Conservation (phyloP, 2,888 invertebrate genomes). For the Strigamia crassipes region DNA sequence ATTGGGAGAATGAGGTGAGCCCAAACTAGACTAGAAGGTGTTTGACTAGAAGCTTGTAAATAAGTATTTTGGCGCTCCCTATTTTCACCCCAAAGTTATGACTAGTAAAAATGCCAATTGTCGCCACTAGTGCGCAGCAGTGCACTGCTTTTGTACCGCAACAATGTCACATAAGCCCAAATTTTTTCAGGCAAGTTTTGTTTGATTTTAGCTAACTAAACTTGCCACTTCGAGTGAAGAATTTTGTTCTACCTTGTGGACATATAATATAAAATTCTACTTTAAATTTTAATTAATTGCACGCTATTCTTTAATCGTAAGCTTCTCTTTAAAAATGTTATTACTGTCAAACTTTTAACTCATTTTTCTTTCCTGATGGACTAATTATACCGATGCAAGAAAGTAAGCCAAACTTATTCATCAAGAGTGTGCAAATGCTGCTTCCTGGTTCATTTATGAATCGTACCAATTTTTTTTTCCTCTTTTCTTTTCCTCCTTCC, state of each 20-base stretch:
- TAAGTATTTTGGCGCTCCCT: too few relatives aligned
- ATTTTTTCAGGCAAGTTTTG: too few relatives aligned
- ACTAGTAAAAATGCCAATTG: too few relatives aligned
- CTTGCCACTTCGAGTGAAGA: not conserved
- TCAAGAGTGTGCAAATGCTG: not conserved
- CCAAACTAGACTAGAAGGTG: too few relatives aligned
- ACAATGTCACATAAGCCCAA: too few relatives aligned
- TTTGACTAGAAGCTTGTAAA: too few relatives aligned
- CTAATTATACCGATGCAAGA: not conserved
- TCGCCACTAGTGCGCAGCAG: too few relatives aligned
- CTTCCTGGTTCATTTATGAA: conserved; percentile 18
- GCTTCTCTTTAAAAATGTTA: not conserved
- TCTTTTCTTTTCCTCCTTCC: not conserved
- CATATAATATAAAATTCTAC: not conserved
- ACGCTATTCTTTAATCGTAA: not conserved
- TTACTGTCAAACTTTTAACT: not conserved
- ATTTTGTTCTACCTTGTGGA: not conserved
- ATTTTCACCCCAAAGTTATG: too few relatives aligned
- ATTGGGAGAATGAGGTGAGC: too few relatives aligned
- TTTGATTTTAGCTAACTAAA: too few relatives aligned
- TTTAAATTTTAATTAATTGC: not conserved
- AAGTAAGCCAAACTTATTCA: conserved; percentile 19
- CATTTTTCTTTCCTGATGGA: not conserved
- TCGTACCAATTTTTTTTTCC: not conserved
- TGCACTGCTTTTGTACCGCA: too few relatives aligned